Conservation (phyloP, 37 sponge, comb jelly and placozoan species). For the Crambe crambe region DNA sequence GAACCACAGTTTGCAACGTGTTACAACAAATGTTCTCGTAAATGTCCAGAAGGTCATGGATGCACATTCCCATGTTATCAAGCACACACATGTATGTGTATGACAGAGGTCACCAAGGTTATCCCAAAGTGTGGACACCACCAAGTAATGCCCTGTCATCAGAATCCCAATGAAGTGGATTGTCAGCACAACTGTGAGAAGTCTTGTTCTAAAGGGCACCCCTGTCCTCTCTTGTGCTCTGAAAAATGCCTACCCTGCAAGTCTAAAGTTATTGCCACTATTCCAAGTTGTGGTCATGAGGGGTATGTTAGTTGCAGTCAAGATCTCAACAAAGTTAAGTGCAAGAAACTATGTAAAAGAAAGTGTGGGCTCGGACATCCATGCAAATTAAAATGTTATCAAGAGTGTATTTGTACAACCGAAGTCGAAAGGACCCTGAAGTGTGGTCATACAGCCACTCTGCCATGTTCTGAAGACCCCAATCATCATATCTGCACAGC, state of each 20-base stretch:
- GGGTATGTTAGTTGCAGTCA: not conserved
- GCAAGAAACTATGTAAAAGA: conserved; percentile 2
- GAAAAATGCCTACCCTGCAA: conserved; percentile 14
- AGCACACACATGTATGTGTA: too few relatives aligned
- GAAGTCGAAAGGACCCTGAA: not conserved
- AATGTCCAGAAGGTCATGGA: too few relatives aligned
- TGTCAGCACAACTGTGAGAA: too few relatives aligned
- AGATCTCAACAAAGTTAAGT: not conserved
- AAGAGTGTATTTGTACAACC: too few relatives aligned
- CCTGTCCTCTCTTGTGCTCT: conserved; percentile 23
- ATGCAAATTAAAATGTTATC: conserved; percentile 20
- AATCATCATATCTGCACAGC: conserved; percentile 32
- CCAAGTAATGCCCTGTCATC: not conserved
- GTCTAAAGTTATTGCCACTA: not conserved
- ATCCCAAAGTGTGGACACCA: conserved; percentile 23
- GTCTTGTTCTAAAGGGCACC: conserved; percentile 41
- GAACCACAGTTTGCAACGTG: too few relatives aligned
- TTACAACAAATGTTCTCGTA: too few relatives aligned
- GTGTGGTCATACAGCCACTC: not conserved
- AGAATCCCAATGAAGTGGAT: too few relatives aligned
- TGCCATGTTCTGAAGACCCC: not conserved
- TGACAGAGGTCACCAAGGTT: conserved; percentile 16
- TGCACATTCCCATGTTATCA: too few relatives aligned
- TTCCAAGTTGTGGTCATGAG: conserved; percentile 55
- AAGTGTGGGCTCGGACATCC: conserved; percentile 56